Evolutionary conservation across 2,888 invertebrate genomes (phyloP).

Genomic region (Oconnorella tubifera): DNA sequence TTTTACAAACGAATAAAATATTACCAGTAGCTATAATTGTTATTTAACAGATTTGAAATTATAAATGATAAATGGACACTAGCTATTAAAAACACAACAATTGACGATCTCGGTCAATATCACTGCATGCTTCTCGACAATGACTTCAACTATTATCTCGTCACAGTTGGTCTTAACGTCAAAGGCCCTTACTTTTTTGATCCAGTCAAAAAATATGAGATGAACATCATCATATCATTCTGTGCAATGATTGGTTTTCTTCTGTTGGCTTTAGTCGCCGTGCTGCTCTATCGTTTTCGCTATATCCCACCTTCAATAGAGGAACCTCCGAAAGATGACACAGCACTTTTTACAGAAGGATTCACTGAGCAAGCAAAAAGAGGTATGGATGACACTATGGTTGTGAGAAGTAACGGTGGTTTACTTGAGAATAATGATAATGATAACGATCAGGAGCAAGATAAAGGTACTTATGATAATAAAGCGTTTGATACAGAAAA

Average conservation of each 20-base stretch:
- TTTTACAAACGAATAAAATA: too few relatives aligned
- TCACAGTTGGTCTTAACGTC: slow-evolving; percentile 12
- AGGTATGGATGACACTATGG: too few relatives aligned
- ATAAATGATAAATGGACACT: slow-evolving; percentile 3
- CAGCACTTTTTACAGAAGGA: too few relatives aligned
- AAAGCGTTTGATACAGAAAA: too few relatives aligned
- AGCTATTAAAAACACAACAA: slow-evolving; percentile 3
- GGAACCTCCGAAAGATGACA: too few relatives aligned
- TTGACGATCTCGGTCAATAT: slow-evolving; percentile 11
- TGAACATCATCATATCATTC: slow-evolving; percentile 4
- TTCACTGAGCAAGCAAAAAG: too few relatives aligned
- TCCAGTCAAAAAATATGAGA: slow-evolving; percentile 1
- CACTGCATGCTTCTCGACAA: slow-evolving; percentile 11
- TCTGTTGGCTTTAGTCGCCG: neutral
- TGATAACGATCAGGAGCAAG: too few relatives aligned
- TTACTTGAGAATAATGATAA: too few relatives aligned
- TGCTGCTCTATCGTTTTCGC: slow-evolving; percentile 14
- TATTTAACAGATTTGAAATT: neutral
- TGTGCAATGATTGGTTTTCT: slow-evolving; percentile 12
- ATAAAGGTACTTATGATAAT: too few relatives aligned
- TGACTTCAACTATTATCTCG: slow-evolving; percentile 5
- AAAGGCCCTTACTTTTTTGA: slow-evolving; percentile 14
- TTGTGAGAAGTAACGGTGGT: too few relatives aligned
- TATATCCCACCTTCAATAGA: too few relatives aligned
- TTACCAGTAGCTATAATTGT: too few relatives aligned